Percentiles rank a stretch among this genome's conserved stretches.
Evolutionary conservation across 2,888 invertebrate genomes (phyloP).

Genomic region (Rhamphomyia laevipes): DNA sequence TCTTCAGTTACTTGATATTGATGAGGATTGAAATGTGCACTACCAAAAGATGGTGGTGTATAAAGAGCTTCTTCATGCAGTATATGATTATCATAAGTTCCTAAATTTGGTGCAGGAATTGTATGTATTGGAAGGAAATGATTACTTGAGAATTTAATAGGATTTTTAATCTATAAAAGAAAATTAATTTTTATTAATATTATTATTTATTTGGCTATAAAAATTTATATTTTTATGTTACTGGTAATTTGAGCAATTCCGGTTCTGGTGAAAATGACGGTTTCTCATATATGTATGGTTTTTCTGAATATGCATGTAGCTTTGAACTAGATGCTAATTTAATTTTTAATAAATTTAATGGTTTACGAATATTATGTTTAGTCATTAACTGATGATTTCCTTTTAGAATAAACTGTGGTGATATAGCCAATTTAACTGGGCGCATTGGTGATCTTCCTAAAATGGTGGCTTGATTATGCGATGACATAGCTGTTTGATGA

Average conservation of each 20-base stretch:
- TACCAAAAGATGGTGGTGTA: slow-evolving; percentile 18
- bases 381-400: slow-evolving; percentile 5
- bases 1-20: slow-evolving; percentile 46
- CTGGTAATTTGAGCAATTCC: slow-evolving; percentile 18
- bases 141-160: slow-evolving; percentile 67
- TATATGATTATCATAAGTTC: slow-evolving; percentile 29
- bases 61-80: slow-evolving; percentile 20
- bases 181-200: slow-evolving; percentile 6
- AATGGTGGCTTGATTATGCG: slow-evolving; percentile 1
- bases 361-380: slow-evolving; percentile 24
- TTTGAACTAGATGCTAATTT: slow-evolving; percentile 27
- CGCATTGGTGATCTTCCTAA: not conserved
- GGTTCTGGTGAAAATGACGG: slow-evolving; percentile 23
- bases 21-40: slow-evolving; percentile 15
- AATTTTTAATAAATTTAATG: slow-evolving; percentile 24
- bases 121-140: slow-evolving; percentile 81
- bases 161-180: slow-evolving; percentile 27
- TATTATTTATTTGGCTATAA: no score
- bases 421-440: slow-evolving; percentile 10
- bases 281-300: slow-evolving; percentile 33
- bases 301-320: slow-evolving; percentile 24
- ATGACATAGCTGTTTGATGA: slow-evolving; percentile 7
- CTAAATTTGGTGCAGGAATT: slow-evolving; percentile 71
- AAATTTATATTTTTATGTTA: no score
- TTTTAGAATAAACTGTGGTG: slow-evolving; percentile 15